These are phyloP conservation scores for Aporophyla lueneburgensis DNA, from an alignment of 2,888 invertebrate genomes.

Conservation along the genomic window DNA sequence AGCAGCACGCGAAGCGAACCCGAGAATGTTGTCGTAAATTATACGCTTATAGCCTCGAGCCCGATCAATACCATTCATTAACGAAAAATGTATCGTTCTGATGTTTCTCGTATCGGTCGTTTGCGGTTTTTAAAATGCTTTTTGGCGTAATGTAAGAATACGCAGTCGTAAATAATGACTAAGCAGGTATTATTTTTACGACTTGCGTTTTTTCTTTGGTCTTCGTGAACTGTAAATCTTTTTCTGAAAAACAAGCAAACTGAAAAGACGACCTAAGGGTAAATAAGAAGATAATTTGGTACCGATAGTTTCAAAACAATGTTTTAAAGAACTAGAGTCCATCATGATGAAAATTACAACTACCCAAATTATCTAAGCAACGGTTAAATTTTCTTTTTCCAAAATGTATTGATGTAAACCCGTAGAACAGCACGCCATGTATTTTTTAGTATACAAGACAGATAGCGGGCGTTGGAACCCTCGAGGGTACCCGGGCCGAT, in stretches of 20 bases:
- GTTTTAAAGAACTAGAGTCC: neutral
- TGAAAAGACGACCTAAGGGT: conserved; percentile 38
- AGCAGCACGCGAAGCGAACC: conserved; percentile 85
- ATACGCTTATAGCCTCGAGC: conserved; percentile 83
- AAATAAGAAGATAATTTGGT: conserved; percentile 36
- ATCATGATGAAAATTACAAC: neutral
- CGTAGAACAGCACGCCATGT: conserved; percentile 13
- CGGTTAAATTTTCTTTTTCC: neutral
- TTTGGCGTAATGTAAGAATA: conserved; percentile 70
- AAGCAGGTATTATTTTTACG: conserved; percentile 70
- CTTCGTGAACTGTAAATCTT: conserved; percentile 56
- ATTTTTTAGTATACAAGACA: conserved; percentile 16
- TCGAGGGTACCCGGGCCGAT: conserved; percentile 79
- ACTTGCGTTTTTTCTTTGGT: conserved; percentile 56
- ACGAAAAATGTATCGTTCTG: conserved; percentile 85
- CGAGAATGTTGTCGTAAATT: conserved; percentile 86
- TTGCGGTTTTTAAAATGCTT: conserved; percentile 78
- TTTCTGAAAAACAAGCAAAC: conserved; percentile 44
- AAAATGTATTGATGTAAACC: neutral
- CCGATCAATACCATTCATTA: conserved; percentile 90
- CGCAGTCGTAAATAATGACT: conserved; percentile 73
- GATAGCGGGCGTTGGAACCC: conserved; percentile 38
- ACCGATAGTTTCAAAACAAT: neutral
- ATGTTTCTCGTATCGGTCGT: conserved; percentile 77
- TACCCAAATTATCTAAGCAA: neutral